Base-by-base conservation (phyloP, 2,888 invertebrate species). In the Protula sp. region DNA sequence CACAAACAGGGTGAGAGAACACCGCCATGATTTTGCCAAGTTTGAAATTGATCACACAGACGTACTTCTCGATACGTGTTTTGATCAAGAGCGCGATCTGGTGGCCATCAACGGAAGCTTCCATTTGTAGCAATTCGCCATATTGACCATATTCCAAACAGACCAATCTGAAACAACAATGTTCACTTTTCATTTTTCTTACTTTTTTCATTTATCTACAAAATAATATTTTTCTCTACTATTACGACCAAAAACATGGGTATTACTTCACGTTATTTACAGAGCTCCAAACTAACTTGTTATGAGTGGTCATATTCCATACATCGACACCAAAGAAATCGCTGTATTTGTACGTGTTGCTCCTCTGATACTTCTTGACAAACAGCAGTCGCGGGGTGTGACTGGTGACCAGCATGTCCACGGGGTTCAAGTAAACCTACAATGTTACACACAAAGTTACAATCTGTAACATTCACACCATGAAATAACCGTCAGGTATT, bases 311-410 rank as follows among this genome's bases (percentile, higher is more conserved):
- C 31, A 70, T 5, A 55, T 69, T 68, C 67, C 67, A 70, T 28
- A 70, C 61, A 51, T 73, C 72, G 9, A 74, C 61, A 2, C 72
- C 72, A 58, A 70, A 74, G 54, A 64, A 69, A 58, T 72, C 70
- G 45, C 70, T 65, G 58, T 62, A 70, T 55, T 72, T 70, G 59
- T 72, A 73, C n/a, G n/a, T n/a, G n/a, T n/a, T n/a, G n/a, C n/a
- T n/a, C n/a, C n/a, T n/a, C 58, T 64, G 66, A 53, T 61, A 62
- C 28, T 57, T 58, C 58, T 68, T 68, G 26, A 69, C 59, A 47
- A 63, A 67, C 31, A 65, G 38, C 4, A 62, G 56, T 5, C 66
- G 58, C 5, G 54, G 31, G 2, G 26, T 26, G 29, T 60, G 60
- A 9, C 57, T 60, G 47, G 55, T 47, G 1, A 63, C 57, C 51